Conservation (phyloP, 2,888 invertebrate genomes). For the Lissocephala sabroskyi region DNA sequence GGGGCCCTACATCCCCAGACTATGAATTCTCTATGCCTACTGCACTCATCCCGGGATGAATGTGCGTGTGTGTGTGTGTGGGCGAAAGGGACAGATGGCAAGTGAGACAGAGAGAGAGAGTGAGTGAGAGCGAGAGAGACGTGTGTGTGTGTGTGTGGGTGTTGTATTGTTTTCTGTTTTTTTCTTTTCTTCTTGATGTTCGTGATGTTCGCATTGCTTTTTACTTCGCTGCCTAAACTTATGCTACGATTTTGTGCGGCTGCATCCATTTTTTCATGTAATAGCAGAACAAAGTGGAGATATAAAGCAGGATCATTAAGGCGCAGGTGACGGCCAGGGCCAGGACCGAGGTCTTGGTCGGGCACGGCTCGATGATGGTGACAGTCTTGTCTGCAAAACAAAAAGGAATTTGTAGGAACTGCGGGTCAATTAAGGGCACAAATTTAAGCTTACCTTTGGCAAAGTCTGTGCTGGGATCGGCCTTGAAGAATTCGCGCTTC, state of each 20-base stretch:
- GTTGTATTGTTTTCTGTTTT: constrained; percentile 24
- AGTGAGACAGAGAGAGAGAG: no score
- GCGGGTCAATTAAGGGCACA: no score
- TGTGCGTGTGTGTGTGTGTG: constrained; percentile 7
- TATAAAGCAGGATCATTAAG: constrained; percentile 88
- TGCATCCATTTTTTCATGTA: constrained; percentile 94
- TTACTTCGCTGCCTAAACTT: constrained; percentile 59
- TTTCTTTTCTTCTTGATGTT: constrained; percentile 34
- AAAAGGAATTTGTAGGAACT: no score
- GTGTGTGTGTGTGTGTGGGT: constrained; percentile 6
- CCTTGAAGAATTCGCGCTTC: constrained; percentile 85
- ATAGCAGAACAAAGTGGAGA: constrained; percentile 93
- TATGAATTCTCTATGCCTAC: no score
- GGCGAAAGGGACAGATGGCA: background rate
- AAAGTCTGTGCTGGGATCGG: constrained; percentile 83
- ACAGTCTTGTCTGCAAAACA: constrained; percentile 90
- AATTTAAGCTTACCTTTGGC: constrained; percentile 78
- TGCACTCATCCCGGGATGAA: background rate
- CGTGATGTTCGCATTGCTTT: constrained; percentile 6
- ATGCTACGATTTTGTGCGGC: constrained; percentile 86
- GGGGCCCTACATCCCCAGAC: no score
- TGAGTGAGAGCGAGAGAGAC: background rate
- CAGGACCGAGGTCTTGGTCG: constrained; percentile 92
- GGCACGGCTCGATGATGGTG: constrained; percentile 91
- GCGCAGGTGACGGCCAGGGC: constrained; percentile 93